Percentiles rank a stretch among this genome's conserved stretches.
phyloP scores from a whole-genome alignment of 2,113 vertebrate species.

The Xerus inauris region DNA sequence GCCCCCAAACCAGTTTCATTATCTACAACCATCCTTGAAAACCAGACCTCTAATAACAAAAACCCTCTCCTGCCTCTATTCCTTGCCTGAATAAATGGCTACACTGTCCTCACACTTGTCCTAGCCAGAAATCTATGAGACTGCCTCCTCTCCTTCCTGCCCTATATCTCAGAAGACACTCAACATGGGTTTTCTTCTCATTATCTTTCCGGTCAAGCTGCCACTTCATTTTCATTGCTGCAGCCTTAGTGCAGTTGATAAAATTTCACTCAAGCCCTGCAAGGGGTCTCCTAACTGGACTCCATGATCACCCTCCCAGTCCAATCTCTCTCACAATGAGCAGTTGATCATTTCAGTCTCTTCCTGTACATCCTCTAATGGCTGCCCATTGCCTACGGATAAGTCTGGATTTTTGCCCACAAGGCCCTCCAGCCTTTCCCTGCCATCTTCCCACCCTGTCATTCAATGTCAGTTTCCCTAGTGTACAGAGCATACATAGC shows the following conservation, averaged over 20 bases:
- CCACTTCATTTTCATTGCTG: not conserved
- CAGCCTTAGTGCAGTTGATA: not conserved
- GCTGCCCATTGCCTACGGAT: not conserved
- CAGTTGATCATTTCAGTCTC: not conserved
- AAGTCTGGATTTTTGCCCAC: not conserved
- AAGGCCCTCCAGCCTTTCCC: not conserved
- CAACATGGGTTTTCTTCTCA: not conserved
- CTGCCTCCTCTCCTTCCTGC: not conserved
- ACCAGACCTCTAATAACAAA: not conserved
- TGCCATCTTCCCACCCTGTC: not conserved
- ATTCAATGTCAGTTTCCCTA: not conserved
- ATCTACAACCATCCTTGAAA: not conserved
- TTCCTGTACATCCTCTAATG: not conserved
- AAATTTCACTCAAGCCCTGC: not conserved
- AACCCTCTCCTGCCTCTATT: not conserved
- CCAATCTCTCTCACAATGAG: not conserved
- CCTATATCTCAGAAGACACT: not conserved
- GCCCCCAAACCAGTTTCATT: not conserved
- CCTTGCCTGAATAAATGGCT: too few relatives aligned
- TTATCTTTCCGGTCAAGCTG: not conserved
- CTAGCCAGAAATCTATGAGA: not conserved
- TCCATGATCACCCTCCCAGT: not conserved
- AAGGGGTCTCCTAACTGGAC: not conserved
- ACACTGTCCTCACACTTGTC: not conserved
- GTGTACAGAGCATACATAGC: accelerated